These are phyloP conservation scores for Falco columbarius DNA, from an alignment of 2,797 vertebrate genomes.

Conservation along the genomic window DNA sequence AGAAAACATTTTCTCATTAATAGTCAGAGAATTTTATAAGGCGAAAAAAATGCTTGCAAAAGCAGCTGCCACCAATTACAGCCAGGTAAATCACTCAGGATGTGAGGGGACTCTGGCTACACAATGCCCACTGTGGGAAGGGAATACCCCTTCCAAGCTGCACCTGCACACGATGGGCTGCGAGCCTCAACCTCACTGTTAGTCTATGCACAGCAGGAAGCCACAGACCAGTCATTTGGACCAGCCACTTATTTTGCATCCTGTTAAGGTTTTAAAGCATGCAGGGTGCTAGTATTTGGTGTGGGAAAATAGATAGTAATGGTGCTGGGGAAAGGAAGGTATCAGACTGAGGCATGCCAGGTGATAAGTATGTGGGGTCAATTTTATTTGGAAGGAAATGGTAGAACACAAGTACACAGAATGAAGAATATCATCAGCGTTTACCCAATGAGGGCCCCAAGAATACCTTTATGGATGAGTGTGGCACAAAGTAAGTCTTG, in stretches of 20 bases:
- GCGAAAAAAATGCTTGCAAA: neutral
- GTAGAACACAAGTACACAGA: neutral
- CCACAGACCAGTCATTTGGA: neutral
- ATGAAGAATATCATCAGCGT: neutral
- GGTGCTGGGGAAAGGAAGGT: neutral
- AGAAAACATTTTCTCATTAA: neutral
- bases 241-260: neutral
- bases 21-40: neutral
- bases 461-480: neutral
- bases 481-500: accelerated
- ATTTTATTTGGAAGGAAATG: neutral
- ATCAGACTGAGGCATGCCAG: accelerated
- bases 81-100: neutral
- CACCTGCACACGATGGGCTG: neutral
- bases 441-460: neutral
- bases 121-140: neutral
- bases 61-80: neutral
- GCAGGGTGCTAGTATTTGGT: neutral
- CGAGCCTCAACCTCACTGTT: neutral
- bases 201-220: neutral
- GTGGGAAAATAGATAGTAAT: neutral
- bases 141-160: neutral
- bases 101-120: accelerated
- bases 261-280: neutral
- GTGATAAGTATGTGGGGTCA: neutral